Evolutionary conservation across 2,888 invertebrate genomes (phyloP).

Genomic region (Noctua pronuba): DNA sequence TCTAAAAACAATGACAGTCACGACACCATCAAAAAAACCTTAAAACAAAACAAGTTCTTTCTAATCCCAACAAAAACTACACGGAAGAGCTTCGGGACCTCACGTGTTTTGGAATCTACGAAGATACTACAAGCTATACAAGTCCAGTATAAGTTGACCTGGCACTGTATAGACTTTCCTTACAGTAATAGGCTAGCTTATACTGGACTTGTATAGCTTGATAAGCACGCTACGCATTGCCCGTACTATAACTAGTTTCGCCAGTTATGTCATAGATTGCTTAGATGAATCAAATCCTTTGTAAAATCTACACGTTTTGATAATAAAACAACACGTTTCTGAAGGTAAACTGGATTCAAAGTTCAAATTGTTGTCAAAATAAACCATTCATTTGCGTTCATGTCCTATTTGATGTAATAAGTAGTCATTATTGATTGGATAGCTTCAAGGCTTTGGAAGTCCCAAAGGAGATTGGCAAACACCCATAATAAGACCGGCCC

Average conservation of each 20-base stretch:
- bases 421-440: not conserved
- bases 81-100: slow-evolving; percentile 2
- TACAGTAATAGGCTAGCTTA: not conserved
- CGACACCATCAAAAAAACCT: not conserved
- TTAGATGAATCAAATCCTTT: not conserved
- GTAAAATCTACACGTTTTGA: slow-evolving; percentile 18
- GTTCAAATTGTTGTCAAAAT: slow-evolving; percentile 20
- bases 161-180: not conserved
- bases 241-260: slow-evolving; percentile 16
- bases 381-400: slow-evolving; percentile 3
- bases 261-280: slow-evolving; percentile 24
- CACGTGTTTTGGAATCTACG: slow-evolving; percentile 17
- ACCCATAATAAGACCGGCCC: no score
- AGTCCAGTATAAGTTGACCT: not conserved
- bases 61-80: slow-evolving; percentile 24
- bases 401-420: not conserved
- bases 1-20: not conserved
- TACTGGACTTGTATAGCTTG: not conserved
- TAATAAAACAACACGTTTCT: slow-evolving; percentile 41
- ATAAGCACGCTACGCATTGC: slow-evolving; percentile 6
- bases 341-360: slow-evolving; percentile 48
- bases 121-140: not conserved
- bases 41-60: slow-evolving; percentile 30
- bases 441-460: not conserved
- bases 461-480: not conserved